Evolutionary conservation across 1,140 invertebrate species (phyloP), one percentile per base, ranked within the genome.

Genomic region (Lamellibrachia luymesi): DNA sequence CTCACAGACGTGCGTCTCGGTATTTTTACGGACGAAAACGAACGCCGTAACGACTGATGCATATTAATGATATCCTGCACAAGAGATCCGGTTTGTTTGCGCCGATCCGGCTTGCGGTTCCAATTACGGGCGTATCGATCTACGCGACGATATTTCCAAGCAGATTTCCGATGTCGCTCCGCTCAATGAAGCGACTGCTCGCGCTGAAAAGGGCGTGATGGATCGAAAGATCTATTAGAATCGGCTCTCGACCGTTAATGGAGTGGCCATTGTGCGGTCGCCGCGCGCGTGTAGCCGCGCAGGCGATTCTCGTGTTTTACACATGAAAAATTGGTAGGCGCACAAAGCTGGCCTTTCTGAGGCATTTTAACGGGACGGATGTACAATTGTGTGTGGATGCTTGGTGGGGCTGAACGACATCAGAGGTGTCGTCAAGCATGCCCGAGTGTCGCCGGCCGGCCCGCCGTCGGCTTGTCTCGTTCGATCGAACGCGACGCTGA

Each of bases 191-290:
- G 64, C 64, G 64, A 80, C 64, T 22, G 64, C 6, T 80, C 64
- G 64, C 64, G 64, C 64, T 80, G 64, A 80, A 80, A 80, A 80
- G 64, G 25, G 64, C 64, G 64, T 80, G 64, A 80, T 80, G 64
- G 64, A 80, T 80, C 64, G 64, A 80, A 80, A 80, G 64, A 80
- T 80, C 64, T 80, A 80, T 80, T 80, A 80, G 64, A 80, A 80
- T 80, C 64, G 64, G 64, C 64, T 22, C 64, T 80, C 64, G 6
- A 80, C 64, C 64, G 64, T 80, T 80, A 80, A 80, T 80, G 64
- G 64, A 80, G 64, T 80, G 64, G 64, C 64, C 13, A 80, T 80
- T 80, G 64, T 80, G 64, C 17, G 64, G 64, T 22, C 64, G 64
- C 13, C 17, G 64, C 2, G 64, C 64, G 64, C 64, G 13, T 80